These are phyloP conservation scores for Spheniscus mendiculus DNA, from an alignment of 2,113 vertebrate species.

Conservation along the genomic window DNA sequence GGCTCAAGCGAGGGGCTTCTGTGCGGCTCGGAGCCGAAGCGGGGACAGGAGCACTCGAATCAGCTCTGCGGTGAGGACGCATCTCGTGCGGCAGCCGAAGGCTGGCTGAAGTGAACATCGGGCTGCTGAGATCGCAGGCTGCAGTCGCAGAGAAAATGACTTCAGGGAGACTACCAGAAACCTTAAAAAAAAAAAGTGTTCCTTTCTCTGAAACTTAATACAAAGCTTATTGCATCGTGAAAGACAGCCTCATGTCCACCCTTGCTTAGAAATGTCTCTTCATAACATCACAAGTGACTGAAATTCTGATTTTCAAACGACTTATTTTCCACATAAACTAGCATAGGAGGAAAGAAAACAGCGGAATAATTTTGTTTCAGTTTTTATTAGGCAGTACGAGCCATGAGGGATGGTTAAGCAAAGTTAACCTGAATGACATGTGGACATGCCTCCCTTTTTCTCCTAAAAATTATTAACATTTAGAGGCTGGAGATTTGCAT, in stretches of 20 bases:
- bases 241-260: neutral
- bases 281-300: neutral
- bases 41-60: neutral
- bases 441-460: neutral
- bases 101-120: neutral
- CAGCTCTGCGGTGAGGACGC: neutral
- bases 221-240: neutral
- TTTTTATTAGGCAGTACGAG: neutral
- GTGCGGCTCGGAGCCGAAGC: accelerated
- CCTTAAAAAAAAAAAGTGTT: neutral
- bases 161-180: neutral
- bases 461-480: neutral
- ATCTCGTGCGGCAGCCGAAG: neutral
- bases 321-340: neutral
- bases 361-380: neutral
- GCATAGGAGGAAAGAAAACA: neutral
- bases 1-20: neutral
- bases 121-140: neutral
- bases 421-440: neutral
- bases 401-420: neutral
- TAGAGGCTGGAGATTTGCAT: neutral
- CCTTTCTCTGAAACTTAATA: neutral
- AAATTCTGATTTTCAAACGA: neutral
- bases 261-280: neutral
- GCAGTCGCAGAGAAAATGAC: neutral